These are phyloP conservation scores for Lethrus apterus DNA, from an alignment of 1,140 invertebrate genomes.

Conservation along the genomic window DNA sequence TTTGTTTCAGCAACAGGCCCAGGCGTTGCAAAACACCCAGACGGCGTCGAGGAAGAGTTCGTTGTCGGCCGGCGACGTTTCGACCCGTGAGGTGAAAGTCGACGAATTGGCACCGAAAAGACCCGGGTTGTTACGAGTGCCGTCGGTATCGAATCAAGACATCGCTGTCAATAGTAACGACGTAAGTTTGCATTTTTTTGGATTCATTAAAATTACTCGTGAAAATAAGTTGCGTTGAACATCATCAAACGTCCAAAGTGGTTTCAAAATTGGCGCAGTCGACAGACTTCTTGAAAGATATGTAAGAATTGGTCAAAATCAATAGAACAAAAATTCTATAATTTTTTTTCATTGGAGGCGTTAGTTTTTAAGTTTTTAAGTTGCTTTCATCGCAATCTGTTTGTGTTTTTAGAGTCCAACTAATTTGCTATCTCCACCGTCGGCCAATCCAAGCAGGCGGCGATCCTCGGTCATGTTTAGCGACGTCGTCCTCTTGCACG, in stretches of 20 bases:
- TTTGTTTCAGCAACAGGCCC: conserved; percentile 8
- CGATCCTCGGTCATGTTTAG: conserved; percentile 83
- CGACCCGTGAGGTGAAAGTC: conserved; percentile 17
- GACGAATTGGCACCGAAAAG: conserved; percentile 26
- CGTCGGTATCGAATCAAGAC: conserved; percentile 44
- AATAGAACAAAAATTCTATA: no score
- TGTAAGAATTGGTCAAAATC: no score
- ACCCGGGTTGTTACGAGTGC: conserved; percentile 47
- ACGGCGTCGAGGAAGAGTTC: conserved; percentile 39
- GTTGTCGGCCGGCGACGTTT: conserved; percentile 34
- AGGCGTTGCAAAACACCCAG: conserved; percentile 34
- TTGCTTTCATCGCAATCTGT: no score
- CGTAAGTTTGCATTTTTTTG: conserved; percentile 22
- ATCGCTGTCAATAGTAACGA: conserved; percentile 34
- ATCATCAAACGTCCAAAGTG: no score
- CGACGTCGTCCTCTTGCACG: conserved; percentile 71
- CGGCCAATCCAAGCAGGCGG: conserved; percentile 46
- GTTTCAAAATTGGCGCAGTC: no score
- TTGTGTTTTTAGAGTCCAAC: conserved; percentile 37
- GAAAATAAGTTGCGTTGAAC: not conserved
- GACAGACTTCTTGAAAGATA: no score
- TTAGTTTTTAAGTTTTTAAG: no score
- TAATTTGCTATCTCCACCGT: conserved; percentile 56
- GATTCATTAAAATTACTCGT: not conserved
- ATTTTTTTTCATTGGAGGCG: no score